phyloP scores from a whole-genome alignment of 1,140 invertebrate genomes.

The Acyrthosiphon pisum region DNA sequence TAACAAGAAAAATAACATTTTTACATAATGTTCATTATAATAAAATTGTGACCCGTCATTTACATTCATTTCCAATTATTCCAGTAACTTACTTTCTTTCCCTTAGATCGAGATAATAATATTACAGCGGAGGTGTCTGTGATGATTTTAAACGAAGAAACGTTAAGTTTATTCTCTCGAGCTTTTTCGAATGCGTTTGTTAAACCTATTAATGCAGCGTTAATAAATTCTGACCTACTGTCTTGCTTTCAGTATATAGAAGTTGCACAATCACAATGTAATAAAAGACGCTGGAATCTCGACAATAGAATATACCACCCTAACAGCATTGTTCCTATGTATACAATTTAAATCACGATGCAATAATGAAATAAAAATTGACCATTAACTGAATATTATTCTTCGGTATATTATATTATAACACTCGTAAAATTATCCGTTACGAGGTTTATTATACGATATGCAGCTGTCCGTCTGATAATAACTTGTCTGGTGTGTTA shows the following conservation, averaged over 20 bases:
- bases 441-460: neutral
- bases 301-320: neutral
- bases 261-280: no score
- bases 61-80: neutral
- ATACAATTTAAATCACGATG: neutral
- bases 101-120: neutral
- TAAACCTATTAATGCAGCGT: neutral
- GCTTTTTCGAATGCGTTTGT: neutral
- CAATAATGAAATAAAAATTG: neutral
- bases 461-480: neutral
- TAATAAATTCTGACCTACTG: no score
- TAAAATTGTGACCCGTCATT: neutral
- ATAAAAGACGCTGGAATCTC: neutral
- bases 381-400: neutral
- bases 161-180: neutral
- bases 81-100: neutral
- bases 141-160: neutral
- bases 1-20: neutral
- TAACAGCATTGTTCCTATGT: neutral
- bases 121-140: neutral
- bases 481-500: neutral
- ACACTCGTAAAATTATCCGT: neutral
- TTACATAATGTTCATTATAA: neutral
- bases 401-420: no score
- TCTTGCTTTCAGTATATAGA: no score